A percentile compares a stretch with the other conserved stretches of the same genome.
phyloP scores from a whole-genome alignment of 2,888 invertebrate species.

The Frankliniella fusca region DNA sequence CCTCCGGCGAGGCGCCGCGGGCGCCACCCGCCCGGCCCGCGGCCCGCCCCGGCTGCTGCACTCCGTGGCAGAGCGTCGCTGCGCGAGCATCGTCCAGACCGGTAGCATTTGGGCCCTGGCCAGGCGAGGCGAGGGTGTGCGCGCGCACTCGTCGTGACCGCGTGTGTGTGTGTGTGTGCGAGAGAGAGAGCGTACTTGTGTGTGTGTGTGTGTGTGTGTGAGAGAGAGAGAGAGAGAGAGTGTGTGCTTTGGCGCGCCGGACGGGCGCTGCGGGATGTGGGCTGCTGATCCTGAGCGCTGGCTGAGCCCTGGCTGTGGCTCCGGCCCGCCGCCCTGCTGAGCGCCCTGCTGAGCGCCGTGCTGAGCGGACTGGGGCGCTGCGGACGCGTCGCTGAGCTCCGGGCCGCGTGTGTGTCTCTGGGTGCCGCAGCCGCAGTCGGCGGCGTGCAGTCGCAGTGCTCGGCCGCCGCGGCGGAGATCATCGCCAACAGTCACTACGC shows the following conservation, averaged over 20 bases:
- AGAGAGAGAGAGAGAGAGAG: neutral
- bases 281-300: neutral
- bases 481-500: slow-evolving; percentile 30
- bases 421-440: neutral
- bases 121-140: neutral
- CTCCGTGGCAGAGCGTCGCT: neutral
- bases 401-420: no score
- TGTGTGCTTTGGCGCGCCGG: neutral
- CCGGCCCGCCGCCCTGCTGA: slow-evolving; percentile 3
- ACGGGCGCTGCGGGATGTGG: neutral
- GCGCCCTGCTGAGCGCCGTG: neutral
- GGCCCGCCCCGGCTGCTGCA: slow-evolving; percentile 25
- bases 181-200: no score
- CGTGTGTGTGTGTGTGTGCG: no score
- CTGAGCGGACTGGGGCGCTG: neutral
- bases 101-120: no score
- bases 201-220: neutral
- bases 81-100: neutral
- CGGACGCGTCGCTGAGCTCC: slow-evolving; percentile 2
- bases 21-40: neutral
- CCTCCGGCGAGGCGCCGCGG: neutral
- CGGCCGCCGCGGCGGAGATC: neutral
- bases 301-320: slow-evolving; percentile 23
- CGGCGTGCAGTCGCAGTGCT: slow-evolving; percentile 7
- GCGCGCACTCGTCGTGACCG: neutral